A percentile compares a stretch with the other conserved stretches of the same genome.
Evolutionary conservation across 1,140 invertebrate species (phyloP).

Genomic region (Panagrolaimus sp.): DNA sequence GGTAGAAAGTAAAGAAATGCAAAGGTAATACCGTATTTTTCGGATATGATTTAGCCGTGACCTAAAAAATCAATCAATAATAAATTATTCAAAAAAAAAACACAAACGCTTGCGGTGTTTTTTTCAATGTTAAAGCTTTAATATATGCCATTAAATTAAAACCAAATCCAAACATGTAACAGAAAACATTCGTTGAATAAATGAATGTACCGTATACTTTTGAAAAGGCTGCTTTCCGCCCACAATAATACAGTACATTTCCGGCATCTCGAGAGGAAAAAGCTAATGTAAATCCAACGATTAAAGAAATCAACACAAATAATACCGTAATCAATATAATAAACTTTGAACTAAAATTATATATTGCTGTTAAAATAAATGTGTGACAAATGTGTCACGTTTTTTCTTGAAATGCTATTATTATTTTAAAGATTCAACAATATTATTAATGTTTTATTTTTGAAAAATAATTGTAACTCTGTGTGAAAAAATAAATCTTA

Average conservation of each 20-base stretch:
- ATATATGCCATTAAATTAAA: constrained; percentile 7
- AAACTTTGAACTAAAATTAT: background rate
- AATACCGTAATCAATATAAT: background rate
- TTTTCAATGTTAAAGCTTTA: constrained; percentile 7
- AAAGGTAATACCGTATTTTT: constrained; percentile 4
- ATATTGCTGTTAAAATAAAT: too few relatives aligned
- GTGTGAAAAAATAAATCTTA: constrained; percentile 8
- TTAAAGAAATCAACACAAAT: constrained; percentile 2
- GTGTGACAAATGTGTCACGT: too few relatives aligned
- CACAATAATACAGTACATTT: constrained; percentile 6
- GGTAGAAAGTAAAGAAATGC: background rate
- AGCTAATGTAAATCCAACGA: background rate
- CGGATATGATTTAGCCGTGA: background rate
- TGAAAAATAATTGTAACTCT: too few relatives aligned
- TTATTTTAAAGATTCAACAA: background rate
- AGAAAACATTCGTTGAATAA: background rate
- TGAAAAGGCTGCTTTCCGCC: constrained; percentile 11
- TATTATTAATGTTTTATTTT: background rate
- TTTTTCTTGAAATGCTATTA: background rate
- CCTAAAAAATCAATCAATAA: background rate
- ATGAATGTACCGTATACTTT: constrained; percentile 12
- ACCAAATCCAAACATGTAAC: background rate
- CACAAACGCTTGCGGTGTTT: constrained; percentile 7
- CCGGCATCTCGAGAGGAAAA: background rate
- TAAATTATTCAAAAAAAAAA: background rate